phyloP scores from a whole-genome alignment of 2,888 invertebrate species.

The Taphrorychus bicolor region DNA sequence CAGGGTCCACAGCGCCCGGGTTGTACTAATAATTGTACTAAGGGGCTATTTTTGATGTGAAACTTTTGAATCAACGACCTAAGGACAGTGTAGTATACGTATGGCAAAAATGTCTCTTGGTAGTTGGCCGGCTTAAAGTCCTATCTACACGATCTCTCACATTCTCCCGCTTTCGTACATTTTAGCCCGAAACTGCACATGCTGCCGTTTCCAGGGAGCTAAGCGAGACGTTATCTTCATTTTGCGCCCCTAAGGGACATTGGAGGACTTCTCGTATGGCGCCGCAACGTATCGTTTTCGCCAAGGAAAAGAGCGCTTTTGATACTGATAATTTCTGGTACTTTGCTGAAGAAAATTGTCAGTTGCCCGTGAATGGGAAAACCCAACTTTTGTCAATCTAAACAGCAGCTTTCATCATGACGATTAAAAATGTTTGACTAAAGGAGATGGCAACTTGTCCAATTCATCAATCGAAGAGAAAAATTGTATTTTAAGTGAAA shows the following conservation, averaged over 20 bases:
- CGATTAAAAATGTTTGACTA: too few species aligned
- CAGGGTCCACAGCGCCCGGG: constrained; percentile 3
- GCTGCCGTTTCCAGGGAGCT: constrained; percentile 39
- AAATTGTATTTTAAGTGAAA: constrained; percentile 27
- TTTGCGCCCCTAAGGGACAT: constrained; percentile 53
- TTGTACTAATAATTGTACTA: too few species aligned
- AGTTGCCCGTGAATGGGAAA: not conserved
- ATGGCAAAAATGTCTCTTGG: constrained; percentile 20
- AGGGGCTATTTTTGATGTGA: too few species aligned
- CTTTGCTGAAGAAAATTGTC: not conserved
- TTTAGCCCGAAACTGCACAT: constrained; percentile 39
- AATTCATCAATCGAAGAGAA: too few species aligned
- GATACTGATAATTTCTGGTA: not conserved
- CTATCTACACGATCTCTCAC: constrained; percentile 17
- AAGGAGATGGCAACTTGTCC: too few species aligned
- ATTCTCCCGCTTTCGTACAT: constrained; percentile 18
- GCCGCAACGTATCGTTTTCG: constrained; percentile 5
- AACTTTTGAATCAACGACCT: too few species aligned
- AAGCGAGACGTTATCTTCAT: constrained; percentile 58
- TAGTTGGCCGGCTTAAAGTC: constrained; percentile 21
- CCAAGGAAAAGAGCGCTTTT: not conserved
- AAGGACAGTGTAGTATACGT: not conserved
- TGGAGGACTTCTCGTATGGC: constrained; percentile 7
- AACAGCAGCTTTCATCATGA: too few species aligned
- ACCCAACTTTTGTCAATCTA: too few species aligned